Percentiles rank a stretch among this genome's conserved stretches.
Evolutionary conservation across 2,797 vertebrate species (phyloP).

Genomic region (Notoglanidium macrostoma): DNA sequence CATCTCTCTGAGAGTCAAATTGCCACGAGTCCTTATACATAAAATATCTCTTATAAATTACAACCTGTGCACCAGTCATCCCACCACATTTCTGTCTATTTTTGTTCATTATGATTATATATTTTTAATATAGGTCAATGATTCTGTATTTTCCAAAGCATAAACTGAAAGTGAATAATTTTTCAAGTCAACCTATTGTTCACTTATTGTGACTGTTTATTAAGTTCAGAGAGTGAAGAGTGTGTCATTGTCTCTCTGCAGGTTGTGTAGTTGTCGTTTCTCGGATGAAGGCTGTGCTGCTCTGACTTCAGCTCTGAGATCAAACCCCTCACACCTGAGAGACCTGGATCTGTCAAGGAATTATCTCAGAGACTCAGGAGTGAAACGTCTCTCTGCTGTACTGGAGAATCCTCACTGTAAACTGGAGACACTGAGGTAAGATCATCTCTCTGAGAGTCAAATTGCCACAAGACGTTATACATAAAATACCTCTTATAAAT

Average conservation of each 20-base stretch:
- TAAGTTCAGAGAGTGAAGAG: not conserved
- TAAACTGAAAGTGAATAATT: not conserved
- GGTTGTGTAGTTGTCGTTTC: not conserved
- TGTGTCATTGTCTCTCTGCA: not conserved
- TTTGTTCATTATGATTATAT: not conserved
- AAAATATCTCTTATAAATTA: not conserved
- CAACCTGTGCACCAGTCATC: not conserved
- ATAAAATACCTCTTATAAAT: too few species aligned
- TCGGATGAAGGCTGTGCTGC: not conserved
- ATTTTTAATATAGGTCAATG: not conserved
- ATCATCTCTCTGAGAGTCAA: not conserved
- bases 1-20: not conserved
- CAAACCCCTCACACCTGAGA: not conserved
- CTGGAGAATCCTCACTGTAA: conserved; percentile 9
- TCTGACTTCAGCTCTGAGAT: not conserved
- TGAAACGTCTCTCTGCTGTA: not conserved
- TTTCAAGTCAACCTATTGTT: not conserved
- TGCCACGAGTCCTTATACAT: not conserved
- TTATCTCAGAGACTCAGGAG: conserved; percentile 3
- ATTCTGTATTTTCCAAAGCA: not conserved
- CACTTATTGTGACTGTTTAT: too few species aligned
- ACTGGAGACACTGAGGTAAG: not conserved
- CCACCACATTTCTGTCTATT: not conserved
- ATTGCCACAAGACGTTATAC: too few species aligned
- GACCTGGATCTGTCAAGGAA: not conserved